Conservation (phyloP, 2,888 invertebrate species). For the Caenorhabditis panamensis region DNA sequence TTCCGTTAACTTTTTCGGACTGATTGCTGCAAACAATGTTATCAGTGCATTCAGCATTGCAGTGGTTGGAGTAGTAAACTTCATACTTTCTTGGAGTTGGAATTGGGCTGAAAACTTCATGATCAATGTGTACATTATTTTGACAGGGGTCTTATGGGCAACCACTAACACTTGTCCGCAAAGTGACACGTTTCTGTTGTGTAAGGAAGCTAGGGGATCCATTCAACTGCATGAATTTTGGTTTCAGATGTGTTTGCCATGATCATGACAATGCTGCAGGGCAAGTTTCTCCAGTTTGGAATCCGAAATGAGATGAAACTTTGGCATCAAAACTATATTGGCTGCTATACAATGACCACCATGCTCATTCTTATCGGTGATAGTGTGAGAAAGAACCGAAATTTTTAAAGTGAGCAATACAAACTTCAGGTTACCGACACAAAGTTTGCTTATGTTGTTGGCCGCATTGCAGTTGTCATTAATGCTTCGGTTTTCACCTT, state of each 20-base stretch:
- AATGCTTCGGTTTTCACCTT: background rate
- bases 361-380: background rate
- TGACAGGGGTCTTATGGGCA: slow-evolving; percentile 15
- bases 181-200: slow-evolving; percentile 10
- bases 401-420: background rate
- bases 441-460: background rate
- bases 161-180: background rate
- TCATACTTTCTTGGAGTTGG: background rate
- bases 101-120: too few species aligned
- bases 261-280: slow-evolving; percentile 1
- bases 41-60: slow-evolving; percentile 2
- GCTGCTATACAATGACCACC: background rate
- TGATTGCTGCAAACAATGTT: too few species aligned
- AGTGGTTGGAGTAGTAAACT: background rate
- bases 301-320: background rate
- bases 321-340: slow-evolving; percentile 1
- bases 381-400: slow-evolving; percentile 6
- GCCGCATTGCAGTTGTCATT: background rate
- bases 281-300: background rate
- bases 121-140: background rate
- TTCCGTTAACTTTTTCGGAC: background rate
- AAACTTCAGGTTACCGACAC: background rate
- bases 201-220: background rate
- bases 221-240: too few species aligned
- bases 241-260: slow-evolving; percentile 8